Evolutionary conservation across 1,140 invertebrate genomes (phyloP), one percentile per base, ranked within the genome.

Genomic region (Thereuonema tuberculata): DNA sequence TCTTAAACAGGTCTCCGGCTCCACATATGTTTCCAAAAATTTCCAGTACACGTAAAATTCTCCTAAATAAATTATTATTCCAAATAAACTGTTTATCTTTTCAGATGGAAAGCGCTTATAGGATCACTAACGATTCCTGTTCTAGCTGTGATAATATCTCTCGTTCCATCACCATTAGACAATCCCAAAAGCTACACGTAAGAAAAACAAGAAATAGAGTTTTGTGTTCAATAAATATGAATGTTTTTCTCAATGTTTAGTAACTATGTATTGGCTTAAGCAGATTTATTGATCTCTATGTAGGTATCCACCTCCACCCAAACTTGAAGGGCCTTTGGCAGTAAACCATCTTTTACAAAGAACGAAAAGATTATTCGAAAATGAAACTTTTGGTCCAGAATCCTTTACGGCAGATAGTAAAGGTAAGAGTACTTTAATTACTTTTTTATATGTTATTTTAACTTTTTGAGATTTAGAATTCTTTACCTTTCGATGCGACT

Each of bases 341-440:
- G 46, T 46, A 17, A 70, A 70, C 56, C 53, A 17, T 12, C 23
- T 59, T 9, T 49, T 70, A 23, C 63, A 67, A 58, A 66, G 61
- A 49, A 62, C 65, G 14, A 59, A 56, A 1, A 64, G 61, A 56
- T 53, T 64, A 25, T 69, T 68, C 63, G 63, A 69, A 59, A 64
- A 64, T 26, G 26, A 65, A 53, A 27, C 69, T n/a, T 20, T 65
- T 31, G 69, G 67, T 12, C 69, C 69, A 23, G 69, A 70, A 56
- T 68, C 69, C 14, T 69, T 70, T 58, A 63, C 69, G 31, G 65
- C 58, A 1, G 67, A 65, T 43, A 31, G 58, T 47, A 61, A 67
- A 62, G 69, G 69, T 68, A 62, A 60, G 61, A 15, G n/a, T n/a
- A n/a, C n/a, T n/a, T n/a, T n/a, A n/a, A n/a, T n/a, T n/a, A n/a